Evolutionary conservation across 2,113 vertebrate species (phyloP), one percentile per base, ranked within the genome.

Genomic region (Romanogobio albipinnatus): DNA sequence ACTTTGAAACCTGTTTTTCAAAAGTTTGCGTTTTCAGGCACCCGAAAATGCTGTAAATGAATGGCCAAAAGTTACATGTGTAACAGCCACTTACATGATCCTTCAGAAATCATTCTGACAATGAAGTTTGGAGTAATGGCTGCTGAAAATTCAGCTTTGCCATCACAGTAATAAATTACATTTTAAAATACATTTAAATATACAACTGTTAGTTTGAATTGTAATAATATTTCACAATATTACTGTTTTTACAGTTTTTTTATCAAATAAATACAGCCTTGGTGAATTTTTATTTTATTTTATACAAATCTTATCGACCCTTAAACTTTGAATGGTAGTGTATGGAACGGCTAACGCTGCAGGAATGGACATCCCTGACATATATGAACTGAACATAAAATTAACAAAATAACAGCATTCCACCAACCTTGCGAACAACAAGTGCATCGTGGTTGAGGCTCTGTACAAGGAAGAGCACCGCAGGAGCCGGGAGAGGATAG

Each of bases 401-500:
- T 17, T 2, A 22, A 53, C 26, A 24, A 78, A 59, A 47, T 33
- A 61, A 4, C 2, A 78, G 2, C 19, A 58, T 78, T 78, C 39
- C 5, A 80, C 82, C 17, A 91, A 98, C 98, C 97, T 98, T 99
- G 58, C 97, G 96, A 89, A 98, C 94, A 83, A 97, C 95, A 49
- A 99, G 95, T 2, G 97, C 97, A 88, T 99, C 98, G 0, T 99
- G 97, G 89, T 96, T 96, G 83, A 99, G 97, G 94, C 96, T 94
- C 91, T 97, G 94, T 78, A 98, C 95, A 86, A 99, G 97, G 93
- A 96, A 99, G 56, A 92, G 94, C 81, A 99, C 94, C 5, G 96
- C 97, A 47, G 95, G 95, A 10, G 90, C 87, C 39, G 97, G 98
- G 85, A 99, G 92, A 0, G 97, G 92, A 86, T 95, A 93, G 89